These are phyloP conservation scores for Canis aureus DNA, from an alignment of 2,113 vertebrate species.

Conservation along the genomic window DNA sequence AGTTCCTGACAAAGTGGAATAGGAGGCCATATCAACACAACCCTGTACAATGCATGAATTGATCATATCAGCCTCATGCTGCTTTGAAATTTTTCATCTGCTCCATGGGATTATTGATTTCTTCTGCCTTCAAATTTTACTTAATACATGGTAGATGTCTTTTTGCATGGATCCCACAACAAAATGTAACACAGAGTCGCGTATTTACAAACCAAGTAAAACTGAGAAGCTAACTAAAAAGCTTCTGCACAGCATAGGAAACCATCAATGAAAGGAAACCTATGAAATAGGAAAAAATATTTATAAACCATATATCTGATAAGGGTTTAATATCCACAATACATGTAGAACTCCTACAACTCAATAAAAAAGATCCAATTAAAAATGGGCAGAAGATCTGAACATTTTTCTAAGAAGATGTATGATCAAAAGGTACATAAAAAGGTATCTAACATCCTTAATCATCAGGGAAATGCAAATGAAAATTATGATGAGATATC, in stretches of 20 bases:
- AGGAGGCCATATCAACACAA: background rate
- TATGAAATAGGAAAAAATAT: background rate
- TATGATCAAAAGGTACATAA: background rate
- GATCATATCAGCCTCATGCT: background rate
- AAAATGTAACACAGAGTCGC: background rate
- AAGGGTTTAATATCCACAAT: background rate
- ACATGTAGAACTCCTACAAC: background rate
- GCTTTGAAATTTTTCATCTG: background rate
- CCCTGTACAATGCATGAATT: background rate
- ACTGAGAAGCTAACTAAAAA: background rate
- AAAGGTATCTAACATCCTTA: background rate
- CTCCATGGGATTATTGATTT: background rate
- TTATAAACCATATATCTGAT: background rate
- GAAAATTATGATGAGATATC: background rate
- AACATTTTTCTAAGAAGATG: background rate
- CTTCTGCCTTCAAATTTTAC: background rate
- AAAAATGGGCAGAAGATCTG: background rate
- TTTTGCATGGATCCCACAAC: background rate
- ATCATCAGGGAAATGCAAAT: background rate
- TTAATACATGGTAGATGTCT: background rate
- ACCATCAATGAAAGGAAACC: background rate
- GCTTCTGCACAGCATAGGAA: background rate
- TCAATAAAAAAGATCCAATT: background rate
- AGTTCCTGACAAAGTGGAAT: background rate
- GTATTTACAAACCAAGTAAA: background rate